Percentiles rank a stretch among this genome's conserved stretches.
Evolutionary conservation across 2,113 vertebrate species (phyloP).

Genomic region (Perca flavescens): DNA sequence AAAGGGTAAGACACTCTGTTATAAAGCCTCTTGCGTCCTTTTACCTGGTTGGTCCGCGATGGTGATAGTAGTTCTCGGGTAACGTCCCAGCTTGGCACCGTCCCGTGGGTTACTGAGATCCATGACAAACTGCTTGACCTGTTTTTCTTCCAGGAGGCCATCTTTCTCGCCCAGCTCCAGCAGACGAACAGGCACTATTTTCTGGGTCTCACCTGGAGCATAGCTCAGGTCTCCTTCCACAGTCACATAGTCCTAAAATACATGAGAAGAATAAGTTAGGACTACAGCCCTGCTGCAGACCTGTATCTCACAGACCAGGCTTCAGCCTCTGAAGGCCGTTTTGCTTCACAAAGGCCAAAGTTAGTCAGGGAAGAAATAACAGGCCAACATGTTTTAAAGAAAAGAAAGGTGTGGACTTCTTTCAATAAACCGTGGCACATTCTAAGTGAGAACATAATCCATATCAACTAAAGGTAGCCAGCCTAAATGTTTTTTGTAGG

Average conservation of each 20-base stretch:
- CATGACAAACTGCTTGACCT: conserved; percentile 90
- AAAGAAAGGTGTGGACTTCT: neutral
- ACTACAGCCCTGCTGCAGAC: neutral
- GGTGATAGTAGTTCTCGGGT: conserved; percentile 89
- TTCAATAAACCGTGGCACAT: neutral
- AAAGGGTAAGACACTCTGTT: conserved; percentile 10
- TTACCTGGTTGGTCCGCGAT: conserved; percentile 88
- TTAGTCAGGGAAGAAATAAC: neutral
- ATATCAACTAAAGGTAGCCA: neutral
- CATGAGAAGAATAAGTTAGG: neutral
- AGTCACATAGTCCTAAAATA: conserved; percentile 89
- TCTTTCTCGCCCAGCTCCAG: conserved; percentile 90
- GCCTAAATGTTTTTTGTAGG: neutral
- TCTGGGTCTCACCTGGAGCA: conserved; percentile 89
- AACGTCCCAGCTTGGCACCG: conserved; percentile 91
- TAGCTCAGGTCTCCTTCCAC: conserved; percentile 91
- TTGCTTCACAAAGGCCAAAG: neutral
- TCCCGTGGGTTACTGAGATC: conserved; percentile 93
- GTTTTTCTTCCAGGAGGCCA: conserved; percentile 86
- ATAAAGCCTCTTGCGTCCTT: conserved; percentile 32
- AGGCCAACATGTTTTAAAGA: neutral
- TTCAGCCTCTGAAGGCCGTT: neutral
- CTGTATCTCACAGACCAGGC: neutral
- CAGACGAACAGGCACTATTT: conserved; percentile 89
- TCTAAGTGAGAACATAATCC: neutral